phyloP scores from a whole-genome alignment of 92 coral and sea anemone genomes.

The Muricea muricata region DNA sequence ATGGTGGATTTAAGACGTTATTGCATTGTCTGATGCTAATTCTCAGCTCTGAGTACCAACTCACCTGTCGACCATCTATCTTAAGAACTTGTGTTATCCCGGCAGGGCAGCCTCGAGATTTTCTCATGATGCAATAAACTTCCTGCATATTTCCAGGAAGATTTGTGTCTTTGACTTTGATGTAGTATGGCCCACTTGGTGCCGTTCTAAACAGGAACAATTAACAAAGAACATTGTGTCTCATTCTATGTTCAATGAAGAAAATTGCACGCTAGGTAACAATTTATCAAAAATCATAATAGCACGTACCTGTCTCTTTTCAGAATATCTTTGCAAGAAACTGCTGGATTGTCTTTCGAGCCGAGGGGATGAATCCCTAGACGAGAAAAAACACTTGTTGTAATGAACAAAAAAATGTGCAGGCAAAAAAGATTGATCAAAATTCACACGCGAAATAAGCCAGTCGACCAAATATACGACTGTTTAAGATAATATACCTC shows the following conservation, averaged over 20 bases:
- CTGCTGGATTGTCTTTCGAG: conserved; percentile 30
- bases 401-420: not conserved
- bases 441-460: too few relatives aligned
- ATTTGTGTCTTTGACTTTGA: conserved; percentile 15
- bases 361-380: conserved; percentile 27
- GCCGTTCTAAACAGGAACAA: not conserved
- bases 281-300: not conserved
- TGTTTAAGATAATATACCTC: too few relatives aligned
- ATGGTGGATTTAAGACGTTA: too few relatives aligned
- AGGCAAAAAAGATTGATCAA: not conserved
- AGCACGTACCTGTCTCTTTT: conserved; percentile 2
- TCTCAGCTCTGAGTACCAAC: too few relatives aligned
- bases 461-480: too few relatives aligned
- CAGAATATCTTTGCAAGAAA: conserved; percentile 25
- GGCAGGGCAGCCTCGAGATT: not conserved
- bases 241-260: too few relatives aligned
- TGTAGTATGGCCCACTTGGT: conserved; percentile 15
- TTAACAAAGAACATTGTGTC: not conserved
- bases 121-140: conserved; percentile 25
- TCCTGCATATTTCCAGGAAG: not conserved
- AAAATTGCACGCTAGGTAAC: not conserved
- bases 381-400: too few relatives aligned
- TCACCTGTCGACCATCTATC: conserved; percentile 19
- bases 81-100: conserved; percentile 37
- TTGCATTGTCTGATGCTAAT: too few relatives aligned